Conservation (phyloP, 2,888 invertebrate genomes). For the Agonopterix arenella region DNA sequence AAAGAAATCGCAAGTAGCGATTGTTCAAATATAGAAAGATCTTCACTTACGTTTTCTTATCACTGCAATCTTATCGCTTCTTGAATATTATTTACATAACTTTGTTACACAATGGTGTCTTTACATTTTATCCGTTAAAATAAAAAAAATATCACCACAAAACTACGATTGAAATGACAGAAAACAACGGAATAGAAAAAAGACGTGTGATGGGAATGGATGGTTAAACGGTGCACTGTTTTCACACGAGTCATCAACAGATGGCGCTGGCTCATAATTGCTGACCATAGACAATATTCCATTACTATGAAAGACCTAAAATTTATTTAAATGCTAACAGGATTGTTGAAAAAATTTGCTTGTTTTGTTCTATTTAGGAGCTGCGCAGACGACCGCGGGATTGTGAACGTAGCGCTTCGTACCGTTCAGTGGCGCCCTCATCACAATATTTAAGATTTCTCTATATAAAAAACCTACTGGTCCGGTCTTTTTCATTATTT, state of each 20-base stretch:
- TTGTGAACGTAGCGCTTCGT: no score
- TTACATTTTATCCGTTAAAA: slow-evolving; percentile 34
- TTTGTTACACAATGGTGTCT: slow-evolving; percentile 41
- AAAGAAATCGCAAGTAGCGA: slow-evolving; percentile 40
- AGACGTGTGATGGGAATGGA: slow-evolving; percentile 49
- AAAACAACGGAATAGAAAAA: slow-evolving; percentile 63
- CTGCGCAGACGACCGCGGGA: no score
- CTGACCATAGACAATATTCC: slow-evolving; percentile 42
- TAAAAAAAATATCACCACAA: slow-evolving; percentile 38
- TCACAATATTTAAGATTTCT: no score
- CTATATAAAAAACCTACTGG: no score
- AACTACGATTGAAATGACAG: slow-evolving; percentile 58
- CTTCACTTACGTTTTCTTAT: slow-evolving; percentile 46
- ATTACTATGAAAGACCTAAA: slow-evolving; percentile 1
- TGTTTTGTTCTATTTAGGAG: no score
- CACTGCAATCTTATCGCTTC: slow-evolving; percentile 25
- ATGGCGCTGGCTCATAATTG: slow-evolving; percentile 35
- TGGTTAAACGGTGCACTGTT: slow-evolving; percentile 36
- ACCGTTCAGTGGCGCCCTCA: no score
- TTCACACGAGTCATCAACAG: slow-evolving; percentile 34
- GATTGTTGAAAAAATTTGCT: no score
- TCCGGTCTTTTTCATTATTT: no score
- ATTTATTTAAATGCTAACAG: no score
- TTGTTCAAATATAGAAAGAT: slow-evolving; percentile 31
- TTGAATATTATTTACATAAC: slow-evolving; percentile 20